Evolutionary conservation across 2,888 invertebrate species (phyloP).

Genomic region (Microctonus aethiopoides): DNA sequence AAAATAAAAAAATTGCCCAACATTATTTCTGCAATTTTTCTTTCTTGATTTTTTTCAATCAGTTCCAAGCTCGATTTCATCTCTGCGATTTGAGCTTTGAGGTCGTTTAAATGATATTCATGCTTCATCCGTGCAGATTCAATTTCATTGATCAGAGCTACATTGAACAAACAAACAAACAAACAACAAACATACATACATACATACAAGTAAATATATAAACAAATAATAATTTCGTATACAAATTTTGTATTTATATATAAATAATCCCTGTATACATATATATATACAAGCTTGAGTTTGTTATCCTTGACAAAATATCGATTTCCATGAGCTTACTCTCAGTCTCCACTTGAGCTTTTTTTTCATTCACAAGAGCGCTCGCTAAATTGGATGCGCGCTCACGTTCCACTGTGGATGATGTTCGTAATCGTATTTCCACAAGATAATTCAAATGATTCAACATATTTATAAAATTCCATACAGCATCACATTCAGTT

Average conservation of each 20-base stretch:
- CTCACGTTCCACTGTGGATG: constrained; percentile 32
- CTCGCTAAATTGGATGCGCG: constrained; percentile 33
- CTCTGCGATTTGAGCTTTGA: constrained; percentile 27
- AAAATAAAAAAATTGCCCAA: constrained; percentile 16
- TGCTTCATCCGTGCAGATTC: constrained; percentile 26
- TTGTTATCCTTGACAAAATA: constrained; percentile 2
- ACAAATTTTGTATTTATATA: no score
- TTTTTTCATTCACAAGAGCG: constrained; percentile 28
- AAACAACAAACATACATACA: not conserved
- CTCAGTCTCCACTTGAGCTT: constrained; percentile 31
- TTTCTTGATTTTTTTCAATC: constrained; percentile 28
- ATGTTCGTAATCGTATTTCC: constrained; percentile 38
- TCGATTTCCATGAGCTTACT: constrained; percentile 28
- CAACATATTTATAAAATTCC: constrained; percentile 19
- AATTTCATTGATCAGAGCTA: constrained; percentile 28
- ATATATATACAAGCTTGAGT: not conserved
- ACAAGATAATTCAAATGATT: constrained; percentile 23
- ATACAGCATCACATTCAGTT: not conserved
- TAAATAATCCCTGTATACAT: no score
- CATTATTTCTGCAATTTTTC: constrained; percentile 32
- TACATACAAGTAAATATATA: not conserved
- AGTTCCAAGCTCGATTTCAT: constrained; percentile 32
- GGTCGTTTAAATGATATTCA: constrained; percentile 14
- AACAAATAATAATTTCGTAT: no score
- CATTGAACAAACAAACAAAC: constrained; percentile 8